phyloP scores from a whole-genome alignment of 2,113 vertebrate genomes.

The Pteruthius melanotis region DNA sequence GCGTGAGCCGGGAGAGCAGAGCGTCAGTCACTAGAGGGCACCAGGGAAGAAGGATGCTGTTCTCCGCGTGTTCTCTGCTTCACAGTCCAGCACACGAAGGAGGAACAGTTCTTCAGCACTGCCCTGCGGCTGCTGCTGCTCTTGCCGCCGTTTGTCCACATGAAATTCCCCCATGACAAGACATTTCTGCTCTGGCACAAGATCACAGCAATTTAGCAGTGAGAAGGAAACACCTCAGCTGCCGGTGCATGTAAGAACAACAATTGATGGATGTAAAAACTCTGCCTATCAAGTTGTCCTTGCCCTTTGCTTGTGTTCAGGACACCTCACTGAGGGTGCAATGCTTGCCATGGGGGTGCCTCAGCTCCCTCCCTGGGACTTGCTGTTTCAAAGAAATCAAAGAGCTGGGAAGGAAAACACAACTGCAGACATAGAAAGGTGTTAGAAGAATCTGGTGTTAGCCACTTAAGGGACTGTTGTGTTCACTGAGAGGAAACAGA shows the following conservation, averaged over 20 bases:
- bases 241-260: not conserved
- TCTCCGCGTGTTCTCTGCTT: not conserved
- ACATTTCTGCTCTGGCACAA: not conserved
- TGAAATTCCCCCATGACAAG: not conserved
- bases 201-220: not conserved
- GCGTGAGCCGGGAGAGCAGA: not conserved
- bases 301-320: not conserved
- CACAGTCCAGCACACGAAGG: rapidly evolving
- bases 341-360: not conserved
- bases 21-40: not conserved
- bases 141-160: not conserved
- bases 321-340: not conserved
- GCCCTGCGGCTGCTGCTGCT: not conserved
- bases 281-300: not conserved
- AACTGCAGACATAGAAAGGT: not conserved
- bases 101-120: not conserved
- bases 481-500: not conserved
- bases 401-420: not conserved
- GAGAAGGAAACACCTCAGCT: not conserved
- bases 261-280: not conserved
- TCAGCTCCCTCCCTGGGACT: not conserved
- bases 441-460: not conserved
- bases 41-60: not conserved
- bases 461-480: not conserved
- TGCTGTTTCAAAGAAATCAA: not conserved